Base-by-base conservation (phyloP, 2,888 invertebrate species). In the Steinernema scapterisci region DNA sequence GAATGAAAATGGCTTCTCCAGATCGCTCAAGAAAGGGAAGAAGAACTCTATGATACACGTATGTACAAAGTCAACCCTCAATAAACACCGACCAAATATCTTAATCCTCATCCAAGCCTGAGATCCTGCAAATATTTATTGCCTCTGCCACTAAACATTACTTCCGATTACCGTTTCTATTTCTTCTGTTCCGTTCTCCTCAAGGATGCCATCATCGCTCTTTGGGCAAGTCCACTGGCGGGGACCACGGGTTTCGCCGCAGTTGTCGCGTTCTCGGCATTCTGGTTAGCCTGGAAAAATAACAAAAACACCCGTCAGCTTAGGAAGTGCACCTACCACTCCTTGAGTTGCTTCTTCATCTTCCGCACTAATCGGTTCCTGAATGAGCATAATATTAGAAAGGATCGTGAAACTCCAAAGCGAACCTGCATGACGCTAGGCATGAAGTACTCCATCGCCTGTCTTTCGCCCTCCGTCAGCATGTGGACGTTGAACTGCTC, bases 391-490 rank as follows among this genome's bases (percentile, higher is more conserved):
- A 38, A 6, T 38, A 3, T 38, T 38, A 38, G 38, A 48, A 48
- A 3, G 48, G 13, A 13, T 13, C 3, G 48, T 48, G 38, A 38
- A 38, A n/a, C n/a, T 38, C 9, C 3, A 9, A 38, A 19, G 13
- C 48, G 16, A 7, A 48, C 48, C 2, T 19, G n/a, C n/a, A 48
- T 9, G 21, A 54, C 7, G 31, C 19, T 63, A 1, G 63, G 63
- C 13, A 16, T 63, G 63, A 63, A 63, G 16, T 63, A 63, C 63
- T 63, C 31, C 27, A 63, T 27, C 16, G 63, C 63, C 25, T 16
- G 1, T 27, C 27, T 27, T 19, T 63, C 63, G 16, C 16, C 27
- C 38, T 63, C 63, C 5, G 27, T n/a, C 16, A 63, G 31, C 13
- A 63, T 16, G 16, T 63, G 63, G 2, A 63, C 25, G 31, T 63